These are phyloP conservation scores for Pteronotus mesoamericanus DNA, from an alignment of 2,797 vertebrate genomes.

Conservation along the genomic window DNA sequence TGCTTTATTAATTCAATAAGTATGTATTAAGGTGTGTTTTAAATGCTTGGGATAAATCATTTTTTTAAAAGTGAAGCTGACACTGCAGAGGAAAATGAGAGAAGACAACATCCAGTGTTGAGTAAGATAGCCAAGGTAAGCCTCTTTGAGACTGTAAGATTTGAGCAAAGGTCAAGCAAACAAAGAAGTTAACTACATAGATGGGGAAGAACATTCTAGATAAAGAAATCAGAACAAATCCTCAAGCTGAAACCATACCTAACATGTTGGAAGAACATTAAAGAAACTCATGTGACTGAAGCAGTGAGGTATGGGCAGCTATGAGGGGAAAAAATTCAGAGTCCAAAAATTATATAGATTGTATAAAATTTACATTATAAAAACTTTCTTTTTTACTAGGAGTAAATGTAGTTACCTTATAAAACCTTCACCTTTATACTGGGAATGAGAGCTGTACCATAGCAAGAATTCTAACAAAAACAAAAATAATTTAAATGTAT, in stretches of 20 bases:
- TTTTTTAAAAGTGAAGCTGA: neutral
- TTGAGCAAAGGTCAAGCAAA: neutral
- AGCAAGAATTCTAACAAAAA: neutral
- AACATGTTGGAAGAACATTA: neutral
- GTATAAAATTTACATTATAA: neutral
- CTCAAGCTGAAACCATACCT: neutral
- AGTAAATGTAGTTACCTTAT: neutral
- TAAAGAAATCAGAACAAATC: neutral
- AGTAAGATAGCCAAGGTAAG: neutral
- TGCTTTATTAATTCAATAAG: neutral
- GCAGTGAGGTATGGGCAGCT: neutral
- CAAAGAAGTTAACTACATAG: neutral
- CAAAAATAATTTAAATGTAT: neutral
- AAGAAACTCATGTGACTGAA: neutral
- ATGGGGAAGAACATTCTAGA: neutral
- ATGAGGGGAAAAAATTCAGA: neutral
- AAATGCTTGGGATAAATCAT: neutral
- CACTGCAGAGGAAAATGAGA: neutral
- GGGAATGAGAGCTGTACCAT: neutral
- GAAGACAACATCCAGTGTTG: neutral
- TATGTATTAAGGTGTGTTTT: neutral
- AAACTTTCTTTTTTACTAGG: neutral
- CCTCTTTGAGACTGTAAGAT: neutral
- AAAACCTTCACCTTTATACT: neutral
- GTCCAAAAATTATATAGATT: neutral